Base-by-base conservation (phyloP, 1,140 invertebrate species). In the Zaprionus nigranus region DNA sequence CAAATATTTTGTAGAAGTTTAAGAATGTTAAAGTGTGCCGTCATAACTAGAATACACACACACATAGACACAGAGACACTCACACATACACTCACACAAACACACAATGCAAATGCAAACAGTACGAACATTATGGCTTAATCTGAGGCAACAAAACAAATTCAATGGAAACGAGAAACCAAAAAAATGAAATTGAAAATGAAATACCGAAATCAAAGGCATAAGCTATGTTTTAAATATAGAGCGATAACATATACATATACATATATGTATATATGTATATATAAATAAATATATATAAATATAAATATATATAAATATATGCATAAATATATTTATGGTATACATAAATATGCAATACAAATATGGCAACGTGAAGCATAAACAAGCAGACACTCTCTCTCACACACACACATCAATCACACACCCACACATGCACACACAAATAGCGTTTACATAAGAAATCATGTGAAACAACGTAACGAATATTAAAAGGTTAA, bases 1-100 rank as follows among this genome's bases (percentile, higher is more conserved):
- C 91, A 92, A 92, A 88, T 92, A 92, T 92, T 92, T 92, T 92
- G 90, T 92, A 92, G 91, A 90, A 82, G 85, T 92, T 92, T 92
- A 92, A 92, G 91, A 76, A 88, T 85, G 87, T 91, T 92, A 85
- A 74, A 77, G 77, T 88, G 84, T 88, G 81, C 65, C 65, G 79
- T 75, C 81, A 76, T 78, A 64, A 81, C 70, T 77, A 85, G 66
- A 77, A 13, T 15, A 78, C 59, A 78, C 74, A 78, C 74, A 82
- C 70, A 70, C 43, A 60, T 13, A 59, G 28, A 30, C 51, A 51
- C 57, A 17, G 15, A 38, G 43, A 63, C 49, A 54, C 61, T 12
- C 28, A 38, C 49, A 38, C 36, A 38, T 26, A 63, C 49, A 54
- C 61, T 12, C 28, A 38, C 49, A 38, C 36, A 28, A 1, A 64